Percentiles rank a stretch among this genome's conserved stretches.
Evolutionary conservation across 2,113 vertebrate species (phyloP).

Genomic region (Prinia subflava): DNA sequence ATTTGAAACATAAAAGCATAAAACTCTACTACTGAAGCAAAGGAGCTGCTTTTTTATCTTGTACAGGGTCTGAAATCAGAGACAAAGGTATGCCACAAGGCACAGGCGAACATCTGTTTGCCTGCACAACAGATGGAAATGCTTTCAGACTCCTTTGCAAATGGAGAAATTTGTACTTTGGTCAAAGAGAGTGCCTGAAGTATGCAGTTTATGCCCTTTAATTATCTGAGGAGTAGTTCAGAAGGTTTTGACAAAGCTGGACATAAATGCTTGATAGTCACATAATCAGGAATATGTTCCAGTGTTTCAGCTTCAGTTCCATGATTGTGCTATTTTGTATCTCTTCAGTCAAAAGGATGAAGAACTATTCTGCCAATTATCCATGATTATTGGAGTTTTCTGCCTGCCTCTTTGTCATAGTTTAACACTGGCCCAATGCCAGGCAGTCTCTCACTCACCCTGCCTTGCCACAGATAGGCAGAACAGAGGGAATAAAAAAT

Average conservation of each 20-base stretch:
- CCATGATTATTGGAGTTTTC: neutral
- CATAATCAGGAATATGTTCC: neutral
- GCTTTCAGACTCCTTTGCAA: neutral
- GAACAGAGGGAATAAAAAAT: neutral
- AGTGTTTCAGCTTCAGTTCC: neutral
- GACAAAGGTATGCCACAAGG: neutral
- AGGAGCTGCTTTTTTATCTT: neutral
- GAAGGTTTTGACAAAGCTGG: neutral
- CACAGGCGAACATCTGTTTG: neutral
- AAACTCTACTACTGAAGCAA: neutral
- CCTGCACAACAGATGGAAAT: neutral
- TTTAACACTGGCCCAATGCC: neutral
- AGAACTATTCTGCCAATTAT: neutral
- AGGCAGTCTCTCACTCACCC: accelerated
- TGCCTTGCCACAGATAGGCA: neutral
- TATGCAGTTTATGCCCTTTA: neutral
- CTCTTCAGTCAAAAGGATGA: neutral
- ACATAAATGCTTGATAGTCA: neutral
- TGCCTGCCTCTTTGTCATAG: neutral
- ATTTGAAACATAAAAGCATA: neutral
- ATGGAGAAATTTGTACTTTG: neutral
- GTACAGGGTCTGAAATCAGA: neutral
- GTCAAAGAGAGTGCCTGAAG: neutral
- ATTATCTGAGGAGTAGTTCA: neutral
- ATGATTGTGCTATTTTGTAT: neutral